These are phyloP conservation scores for Carapus acus DNA, from an alignment of 2,797 vertebrate genomes.

Conservation along the genomic window DNA sequence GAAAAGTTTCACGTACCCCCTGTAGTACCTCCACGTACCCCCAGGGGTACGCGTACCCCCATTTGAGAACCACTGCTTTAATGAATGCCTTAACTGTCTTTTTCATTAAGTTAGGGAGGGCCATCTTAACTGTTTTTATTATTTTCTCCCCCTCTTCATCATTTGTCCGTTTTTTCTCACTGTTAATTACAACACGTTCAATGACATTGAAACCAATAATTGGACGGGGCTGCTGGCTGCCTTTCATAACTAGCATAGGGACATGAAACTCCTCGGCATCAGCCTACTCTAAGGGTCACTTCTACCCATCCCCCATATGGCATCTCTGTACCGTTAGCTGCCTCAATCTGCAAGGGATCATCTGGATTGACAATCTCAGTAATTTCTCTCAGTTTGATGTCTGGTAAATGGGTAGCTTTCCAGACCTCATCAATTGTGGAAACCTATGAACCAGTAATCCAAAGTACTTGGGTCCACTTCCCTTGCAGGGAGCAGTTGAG, in stretches of 20 bases:
- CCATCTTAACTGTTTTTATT: not conserved
- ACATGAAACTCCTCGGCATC: not conserved
- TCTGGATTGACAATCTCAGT: not conserved
- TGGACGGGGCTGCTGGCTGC: not conserved
- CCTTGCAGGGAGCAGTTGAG: not conserved
- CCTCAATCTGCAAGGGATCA: slow-evolving; percentile 5
- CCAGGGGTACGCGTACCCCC: too few species aligned
- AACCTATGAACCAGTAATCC: slow-evolving; percentile 3
- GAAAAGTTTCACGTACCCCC: too few species aligned
- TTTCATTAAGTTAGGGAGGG: slow-evolving; percentile 3
- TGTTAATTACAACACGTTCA: not conserved
- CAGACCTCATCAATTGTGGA: slow-evolving; percentile 7
- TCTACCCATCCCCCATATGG: slow-evolving; percentile 16
- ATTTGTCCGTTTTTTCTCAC: not conserved
- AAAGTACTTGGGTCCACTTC: not conserved
- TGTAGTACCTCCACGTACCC: too few species aligned
- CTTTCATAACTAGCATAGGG: not conserved
- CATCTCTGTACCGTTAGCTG: slow-evolving; percentile 12
- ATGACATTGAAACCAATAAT: slow-evolving; percentile 1
- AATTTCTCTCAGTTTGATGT: slow-evolving; percentile 4
- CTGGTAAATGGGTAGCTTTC: not conserved
- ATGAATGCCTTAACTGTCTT: slow-evolving; percentile 5
- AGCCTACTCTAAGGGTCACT: not conserved
- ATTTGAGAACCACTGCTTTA: too few species aligned
- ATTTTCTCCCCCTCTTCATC: too few species aligned